These are phyloP conservation scores for Radopholus similis DNA, from an alignment of 1,140 invertebrate genomes.

Conservation along the genomic window DNA sequence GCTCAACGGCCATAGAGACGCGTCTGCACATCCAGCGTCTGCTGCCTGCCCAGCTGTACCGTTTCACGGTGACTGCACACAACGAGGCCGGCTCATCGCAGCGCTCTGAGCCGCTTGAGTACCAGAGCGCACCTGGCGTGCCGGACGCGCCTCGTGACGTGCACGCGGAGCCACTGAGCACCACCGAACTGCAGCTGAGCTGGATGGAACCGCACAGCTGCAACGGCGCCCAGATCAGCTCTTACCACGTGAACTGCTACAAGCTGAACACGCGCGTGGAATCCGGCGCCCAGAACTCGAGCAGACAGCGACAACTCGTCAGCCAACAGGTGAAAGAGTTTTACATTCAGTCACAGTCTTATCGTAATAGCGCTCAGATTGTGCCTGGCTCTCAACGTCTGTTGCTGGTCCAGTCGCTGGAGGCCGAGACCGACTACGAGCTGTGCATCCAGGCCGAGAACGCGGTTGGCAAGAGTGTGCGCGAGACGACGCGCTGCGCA, in stretches of 20 bases:
- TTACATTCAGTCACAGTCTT: background rate
- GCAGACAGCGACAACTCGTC: constrained; percentile 23
- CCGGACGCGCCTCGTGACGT: constrained; percentile 37
- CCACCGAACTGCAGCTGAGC: constrained; percentile 26
- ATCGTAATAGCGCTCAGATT: constrained; percentile 7
- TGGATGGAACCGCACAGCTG: constrained; percentile 22
- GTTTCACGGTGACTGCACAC: constrained; percentile 38
- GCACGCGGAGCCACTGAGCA: constrained; percentile 26
- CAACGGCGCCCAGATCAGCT: constrained; percentile 20
- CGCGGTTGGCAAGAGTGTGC: constrained; percentile 30
- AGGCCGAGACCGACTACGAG: constrained; percentile 32
- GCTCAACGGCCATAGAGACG: constrained; percentile 12
- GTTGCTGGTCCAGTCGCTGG: constrained; percentile 18
- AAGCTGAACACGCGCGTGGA: background rate
- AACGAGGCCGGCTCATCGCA: constrained; percentile 51
- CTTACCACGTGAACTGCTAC: constrained; percentile 27
- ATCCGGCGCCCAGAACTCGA: background rate
- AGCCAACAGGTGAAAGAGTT: constrained; percentile 13
- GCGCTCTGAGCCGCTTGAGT: constrained; percentile 38
- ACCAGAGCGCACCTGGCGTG: constrained; percentile 37
- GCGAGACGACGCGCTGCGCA: constrained; percentile 17
- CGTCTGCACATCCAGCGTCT: constrained; percentile 23
- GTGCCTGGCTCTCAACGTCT: constrained; percentile 4
- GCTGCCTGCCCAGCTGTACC: constrained; percentile 40
- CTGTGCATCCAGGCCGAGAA: constrained; percentile 34